Base-by-base conservation (phyloP, 1,140 invertebrate species). In the Lepidurus couesii region DNA sequence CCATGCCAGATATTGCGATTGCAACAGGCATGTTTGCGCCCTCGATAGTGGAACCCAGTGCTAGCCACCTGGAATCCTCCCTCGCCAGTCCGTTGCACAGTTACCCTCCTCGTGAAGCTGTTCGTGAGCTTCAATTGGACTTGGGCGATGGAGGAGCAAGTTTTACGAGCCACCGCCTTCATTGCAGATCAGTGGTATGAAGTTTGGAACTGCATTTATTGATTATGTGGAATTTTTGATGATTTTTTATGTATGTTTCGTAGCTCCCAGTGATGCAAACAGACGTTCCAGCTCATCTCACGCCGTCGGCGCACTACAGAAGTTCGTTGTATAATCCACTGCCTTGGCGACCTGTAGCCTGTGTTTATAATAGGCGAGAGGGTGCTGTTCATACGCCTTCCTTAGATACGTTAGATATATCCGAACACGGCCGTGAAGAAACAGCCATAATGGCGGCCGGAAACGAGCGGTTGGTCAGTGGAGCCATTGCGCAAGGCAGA, bases 1-100 rank as follows among this genome's bases (percentile, higher is more conserved):
- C 92, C 81, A 93, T 95, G 91, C 93, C 93, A 1, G 93, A 95
- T 84, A 93, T 95, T 75, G 92, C 93, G n/a, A 93, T 94, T 91
- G 92, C 92, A 44, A 93, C 92, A 0, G 89, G 91, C 3, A 91
- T 91, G 0, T 86, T 93, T 65, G 89, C 89, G 13, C 90, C 91
- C 34, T 77, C 75, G 75, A n/a, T 47, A 16, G 42, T 13, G 47
- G 75, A 44, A 21, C 74, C 44, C 76, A 9, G 26, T 47, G 42
- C 44, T 10, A 77, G 45, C 76, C 45, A 77, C 21, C n/a, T 42
- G 1, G 44, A 53, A 34, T 65, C 76, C 9, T 65, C 45, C 21
- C 42, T 75, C 21, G 78, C 73, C 43, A 73, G 73, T 26, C 24
- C 78, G 80, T 86, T 92, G 75, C 90, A 91, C 53, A 65, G 53